These are phyloP conservation scores for Eulemur albifrons DNA, from an alignment of 2,797 vertebrate species.

Conservation along the genomic window DNA sequence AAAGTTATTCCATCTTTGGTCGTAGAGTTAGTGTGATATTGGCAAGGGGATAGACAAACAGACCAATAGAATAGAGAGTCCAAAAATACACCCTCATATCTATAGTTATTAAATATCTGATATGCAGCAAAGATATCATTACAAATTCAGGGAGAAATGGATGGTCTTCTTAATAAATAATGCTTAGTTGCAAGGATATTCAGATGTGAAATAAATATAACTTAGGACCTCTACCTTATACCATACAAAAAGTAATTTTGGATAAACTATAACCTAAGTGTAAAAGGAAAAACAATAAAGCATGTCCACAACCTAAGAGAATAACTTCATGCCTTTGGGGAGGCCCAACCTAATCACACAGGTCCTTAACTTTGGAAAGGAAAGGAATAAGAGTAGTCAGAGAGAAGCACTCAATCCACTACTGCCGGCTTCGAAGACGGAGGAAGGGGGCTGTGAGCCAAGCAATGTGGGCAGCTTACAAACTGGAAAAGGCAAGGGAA, in stretches of 20 bases:
- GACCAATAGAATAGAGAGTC: background rate
- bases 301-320: background rate
- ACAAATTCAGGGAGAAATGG: background rate
- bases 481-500: background rate
- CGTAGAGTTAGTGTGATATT: background rate
- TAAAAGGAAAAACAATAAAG: background rate
- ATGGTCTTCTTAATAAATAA: background rate
- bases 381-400: background rate
- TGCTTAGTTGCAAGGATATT: background rate
- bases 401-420: background rate
- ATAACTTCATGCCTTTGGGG: background rate
- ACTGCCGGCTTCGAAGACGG: background rate
- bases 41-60: background rate
- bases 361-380: background rate
- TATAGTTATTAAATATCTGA: background rate
- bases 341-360: background rate
- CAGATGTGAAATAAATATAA: background rate
- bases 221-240: background rate
- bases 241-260: background rate
- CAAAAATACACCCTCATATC: background rate
- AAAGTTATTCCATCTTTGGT: background rate
- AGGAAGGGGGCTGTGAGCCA: background rate
- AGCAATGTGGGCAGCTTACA: background rate
- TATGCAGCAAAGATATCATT: background rate
- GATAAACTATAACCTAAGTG: background rate